Base-by-base conservation (phyloP, 2,113 vertebrate genomes). In the Phrynosoma platyrhinos region DNA sequence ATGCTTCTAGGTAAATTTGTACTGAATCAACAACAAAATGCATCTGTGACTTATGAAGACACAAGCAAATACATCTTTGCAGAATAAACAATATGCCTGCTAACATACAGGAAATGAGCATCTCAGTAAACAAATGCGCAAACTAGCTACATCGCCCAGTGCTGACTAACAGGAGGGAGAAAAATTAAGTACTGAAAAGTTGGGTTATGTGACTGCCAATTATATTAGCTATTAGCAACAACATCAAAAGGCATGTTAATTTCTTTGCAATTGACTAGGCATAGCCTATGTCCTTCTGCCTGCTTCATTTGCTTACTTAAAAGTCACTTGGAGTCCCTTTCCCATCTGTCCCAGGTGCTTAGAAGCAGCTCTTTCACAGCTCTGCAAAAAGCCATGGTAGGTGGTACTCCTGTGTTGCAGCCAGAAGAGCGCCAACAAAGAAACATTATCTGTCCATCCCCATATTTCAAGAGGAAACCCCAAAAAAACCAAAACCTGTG, bases 131-230 rank as follows among this genome's bases (percentile, higher is more conserved):
- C 74, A 85, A 76, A 72, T 86, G 27, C 52, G 16, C 84, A 78
- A 47, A 47, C 75, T 18, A 78, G 25, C 64, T 78, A 64, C 75
- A 76, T 64, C 52, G 42, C 53, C 77, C 9, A 32, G 18, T 10
- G 10, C 6, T 42, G 87, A 83, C 47, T 88, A 83, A 83, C 47
- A 77, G 74, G 47, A 47, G 68, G 30, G 58, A 77, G 74, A 30
- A 36, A 55, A 76, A 40, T 30, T 62, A 78, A 76, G 40, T 68
- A 36, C 30, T 77, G 30, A 25, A 78, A 83, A 69, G 66, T 30
- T n/a, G 80, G 52, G 5, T 32, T 88, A 52, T 42, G 14, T 21
- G 71, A 32, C 79, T 82, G 30, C 30, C 77, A 58, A 80, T 78
- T 86, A 68, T 66, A 77, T 53, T 40, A 69, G 85, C 14, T 16